A percentile compares a stretch with the other conserved stretches of the same genome.
Evolutionary conservation across 2,888 invertebrate species (phyloP).

Genomic region (Alentia gelatinosa): DNA sequence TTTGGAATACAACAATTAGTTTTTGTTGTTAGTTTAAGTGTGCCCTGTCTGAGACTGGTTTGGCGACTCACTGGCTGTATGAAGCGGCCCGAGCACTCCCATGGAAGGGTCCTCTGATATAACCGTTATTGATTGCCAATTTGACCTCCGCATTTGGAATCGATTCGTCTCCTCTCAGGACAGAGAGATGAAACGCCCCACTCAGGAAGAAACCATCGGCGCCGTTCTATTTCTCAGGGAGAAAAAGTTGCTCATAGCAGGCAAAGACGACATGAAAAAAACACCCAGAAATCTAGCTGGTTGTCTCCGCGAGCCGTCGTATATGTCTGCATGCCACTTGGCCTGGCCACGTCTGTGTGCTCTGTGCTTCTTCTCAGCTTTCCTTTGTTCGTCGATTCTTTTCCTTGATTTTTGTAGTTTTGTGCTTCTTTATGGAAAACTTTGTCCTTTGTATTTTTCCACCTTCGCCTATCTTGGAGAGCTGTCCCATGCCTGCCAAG

Average conservation of each 20-base stretch:
- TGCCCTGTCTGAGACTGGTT: no score
- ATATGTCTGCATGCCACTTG: neutral
- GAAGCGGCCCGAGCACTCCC: no score
- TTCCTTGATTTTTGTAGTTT: no score
- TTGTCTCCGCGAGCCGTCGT: neutral
- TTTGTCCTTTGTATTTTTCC: no score
- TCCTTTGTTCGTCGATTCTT: no score
- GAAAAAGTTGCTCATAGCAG: neutral
- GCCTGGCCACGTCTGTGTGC: neutral
- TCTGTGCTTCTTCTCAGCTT: no score
- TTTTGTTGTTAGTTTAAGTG: no score
- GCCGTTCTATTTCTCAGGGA: neutral
- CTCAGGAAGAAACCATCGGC: neutral
- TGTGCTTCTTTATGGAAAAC: no score
- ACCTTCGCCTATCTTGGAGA: no score
- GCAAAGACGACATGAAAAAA: neutral
- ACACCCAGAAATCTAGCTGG: neutral
- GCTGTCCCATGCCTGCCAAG: no score
- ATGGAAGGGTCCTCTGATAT: neutral
- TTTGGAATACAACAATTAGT: no score
- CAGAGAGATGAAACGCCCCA: neutral
- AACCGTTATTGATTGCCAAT: constrained; percentile 1
- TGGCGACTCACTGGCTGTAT: no score
- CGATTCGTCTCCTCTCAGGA: neutral
- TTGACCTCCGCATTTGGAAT: constrained; percentile 9